Conservation (phyloP, 2,888 invertebrate genomes). For the Ecliptopera silaceata region DNA sequence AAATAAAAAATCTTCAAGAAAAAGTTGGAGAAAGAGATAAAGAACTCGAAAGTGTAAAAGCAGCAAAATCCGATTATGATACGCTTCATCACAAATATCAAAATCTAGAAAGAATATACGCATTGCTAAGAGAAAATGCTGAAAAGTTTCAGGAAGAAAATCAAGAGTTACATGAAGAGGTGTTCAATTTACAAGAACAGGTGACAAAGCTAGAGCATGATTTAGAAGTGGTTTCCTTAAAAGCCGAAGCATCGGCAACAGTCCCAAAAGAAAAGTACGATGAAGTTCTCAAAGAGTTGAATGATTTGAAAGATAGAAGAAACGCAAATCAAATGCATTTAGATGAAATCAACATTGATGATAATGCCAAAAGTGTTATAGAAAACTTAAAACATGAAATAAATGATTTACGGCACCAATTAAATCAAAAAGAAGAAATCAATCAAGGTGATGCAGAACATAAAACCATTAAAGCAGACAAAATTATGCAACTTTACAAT, state of each 20-base stretch:
- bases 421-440: conserved; percentile 56
- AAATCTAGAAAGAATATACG: conserved; percentile 73
- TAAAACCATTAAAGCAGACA: conserved; percentile 64
- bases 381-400: conserved; percentile 77
- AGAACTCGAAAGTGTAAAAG: conserved; percentile 59
- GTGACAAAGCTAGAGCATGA: conserved; percentile 76
- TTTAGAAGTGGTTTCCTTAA: conserved; percentile 61
- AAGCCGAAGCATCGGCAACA: conserved; percentile 53
- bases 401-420: conserved; percentile 65
- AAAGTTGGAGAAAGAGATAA: conserved; percentile 74
- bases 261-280: conserved; percentile 69
- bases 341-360: conserved; percentile 76
- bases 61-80: conserved; percentile 60
- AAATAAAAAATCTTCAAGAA: conserved; percentile 65
- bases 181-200: conserved; percentile 75
- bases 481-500: conserved; percentile 70
- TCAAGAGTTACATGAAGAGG: conserved; percentile 78
- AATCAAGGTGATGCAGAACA: conserved; percentile 47
- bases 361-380: conserved; percentile 78
- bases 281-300: conserved; percentile 61
- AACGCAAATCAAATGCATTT: conserved; percentile 59
- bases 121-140: conserved; percentile 71
- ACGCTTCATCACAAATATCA: conserved; percentile 75
- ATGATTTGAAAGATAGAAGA: conserved; percentile 60
- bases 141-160: conserved; percentile 81